phyloP scores from a whole-genome alignment of 2,888 invertebrate genomes.

The Xylota sylvarum region DNA sequence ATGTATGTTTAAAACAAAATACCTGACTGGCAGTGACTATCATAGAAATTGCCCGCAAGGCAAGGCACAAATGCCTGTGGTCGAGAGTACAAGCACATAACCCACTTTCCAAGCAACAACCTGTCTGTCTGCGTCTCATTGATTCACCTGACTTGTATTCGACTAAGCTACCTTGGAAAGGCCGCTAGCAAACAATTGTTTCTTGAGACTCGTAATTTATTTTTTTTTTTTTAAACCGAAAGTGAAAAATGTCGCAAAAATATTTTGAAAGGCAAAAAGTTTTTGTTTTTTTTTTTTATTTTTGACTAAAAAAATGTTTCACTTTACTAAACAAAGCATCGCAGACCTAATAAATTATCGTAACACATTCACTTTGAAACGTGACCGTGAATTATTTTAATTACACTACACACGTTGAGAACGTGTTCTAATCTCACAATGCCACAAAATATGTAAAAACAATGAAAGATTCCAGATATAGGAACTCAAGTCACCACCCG shows the following conservation, averaged over 20 bases:
- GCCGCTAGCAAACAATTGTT: neutral
- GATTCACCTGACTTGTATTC: conserved; percentile 26
- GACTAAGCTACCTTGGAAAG: neutral
- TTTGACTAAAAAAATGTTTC: neutral
- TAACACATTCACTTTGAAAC: conserved; percentile 11
- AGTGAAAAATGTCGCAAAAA: conserved; percentile 26
- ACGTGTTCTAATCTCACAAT: conserved; percentile 21
- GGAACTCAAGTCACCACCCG: neutral
- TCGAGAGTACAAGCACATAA: conserved; percentile 34
- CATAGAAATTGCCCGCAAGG: conserved; percentile 42
- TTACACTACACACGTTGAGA: conserved; percentile 13
- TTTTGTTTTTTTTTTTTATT: neutral
- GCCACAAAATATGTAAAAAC: neutral
- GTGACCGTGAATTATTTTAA: conserved; percentile 50
- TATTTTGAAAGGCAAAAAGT: neutral
- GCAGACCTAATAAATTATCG: conserved; percentile 13
- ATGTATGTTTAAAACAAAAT: conserved; percentile 6
- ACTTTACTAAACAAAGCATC: conserved; percentile 13
- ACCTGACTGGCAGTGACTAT: conserved; percentile 21
- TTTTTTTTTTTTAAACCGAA: conserved; percentile 4
- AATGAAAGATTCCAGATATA: neutral
- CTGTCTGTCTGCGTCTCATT: conserved; percentile 24
- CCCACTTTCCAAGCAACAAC: conserved; percentile 52
- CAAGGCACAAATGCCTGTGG: conserved; percentile 26
- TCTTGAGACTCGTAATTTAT: neutral